Evolutionary conservation across 2,113 vertebrate species (phyloP), one percentile per base, ranked within the genome.

Genomic region (Sminthopsis crassicaudata): DNA sequence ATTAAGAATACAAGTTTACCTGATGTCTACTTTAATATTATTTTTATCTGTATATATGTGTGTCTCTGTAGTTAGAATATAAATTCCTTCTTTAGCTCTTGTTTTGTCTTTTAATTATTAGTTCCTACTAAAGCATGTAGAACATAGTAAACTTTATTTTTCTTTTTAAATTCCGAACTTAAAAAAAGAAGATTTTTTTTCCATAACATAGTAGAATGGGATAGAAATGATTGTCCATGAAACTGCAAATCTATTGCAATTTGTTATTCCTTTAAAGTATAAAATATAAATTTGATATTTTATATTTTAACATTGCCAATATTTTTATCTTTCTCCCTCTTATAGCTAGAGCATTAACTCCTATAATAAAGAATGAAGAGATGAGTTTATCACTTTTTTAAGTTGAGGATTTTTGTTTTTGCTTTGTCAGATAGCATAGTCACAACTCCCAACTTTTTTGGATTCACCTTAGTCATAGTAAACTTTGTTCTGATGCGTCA

Each of bases 1-100:
- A 98, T 97, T 98, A 98, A 94, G 97, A 95, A 97, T 0, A 23
- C 96, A 94, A 95, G 60, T 10, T 67, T 36, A 67, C 30, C 14
- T 36, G 60, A 3, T 36, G 16, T 36, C 30, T 67, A 30, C 30
- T 36, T 36, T 60, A 60, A 57, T 12, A 60, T 27, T 10, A 60
- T 60, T 60, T 60, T 60, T 60, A 30, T 60, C 10, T 60, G 57
- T 60, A 60, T 60, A 60, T 30, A 60, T 30, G 27, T 67, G 57
- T 67, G 60, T 67, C 60, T 67, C 60, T 67, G 60, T 57, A 26
- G 7, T 36, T 67, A 67, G 60, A 67, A 67, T 67, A 67, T 67
- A 67, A 67, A 60, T 36, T 67, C 30, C 57, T 67, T 67, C 60
- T 67, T 36, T 67, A 67, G 27, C 27, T 30, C 12, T 67, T 36